Conservation (phyloP, 2,113 vertebrate genomes). For the Mobula hypostoma region DNA sequence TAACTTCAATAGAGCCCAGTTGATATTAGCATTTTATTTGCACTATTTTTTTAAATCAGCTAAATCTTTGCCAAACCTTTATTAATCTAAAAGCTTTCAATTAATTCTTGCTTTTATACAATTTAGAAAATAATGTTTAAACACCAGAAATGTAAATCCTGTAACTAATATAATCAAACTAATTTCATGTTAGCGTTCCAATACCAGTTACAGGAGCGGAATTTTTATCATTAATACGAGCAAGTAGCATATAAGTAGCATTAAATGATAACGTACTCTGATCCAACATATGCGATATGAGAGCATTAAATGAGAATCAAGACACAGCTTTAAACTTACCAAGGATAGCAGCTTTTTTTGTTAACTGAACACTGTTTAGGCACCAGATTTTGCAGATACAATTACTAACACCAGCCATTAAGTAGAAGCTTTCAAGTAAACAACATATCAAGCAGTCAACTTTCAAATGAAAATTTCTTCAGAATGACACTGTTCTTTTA, state of each 20-base stretch:
- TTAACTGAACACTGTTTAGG: neutral
- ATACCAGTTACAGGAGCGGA: neutral
- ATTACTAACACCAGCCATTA: neutral
- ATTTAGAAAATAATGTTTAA: neutral
- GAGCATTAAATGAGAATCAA: neutral
- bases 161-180: neutral
- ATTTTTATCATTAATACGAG: neutral
- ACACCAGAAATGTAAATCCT: neutral
- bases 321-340: neutral
- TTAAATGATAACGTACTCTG: neutral
- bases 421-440: slow-evolving; percentile 21
- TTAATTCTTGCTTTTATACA: neutral
- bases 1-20: neutral
- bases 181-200: neutral
- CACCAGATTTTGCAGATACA: neutral
- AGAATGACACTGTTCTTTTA: neutral
- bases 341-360: neutral
- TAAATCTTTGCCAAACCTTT: neutral
- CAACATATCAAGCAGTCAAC: neutral
- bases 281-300: neutral
- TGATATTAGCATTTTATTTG: neutral
- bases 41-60: neutral
- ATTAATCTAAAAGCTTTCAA: neutral
- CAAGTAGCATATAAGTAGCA: neutral
- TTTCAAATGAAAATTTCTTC: neutral